Percentiles rank a stretch among this genome's conserved stretches.
phyloP scores from a whole-genome alignment of 2,797 vertebrate species.

The Muscicapa striata region DNA sequence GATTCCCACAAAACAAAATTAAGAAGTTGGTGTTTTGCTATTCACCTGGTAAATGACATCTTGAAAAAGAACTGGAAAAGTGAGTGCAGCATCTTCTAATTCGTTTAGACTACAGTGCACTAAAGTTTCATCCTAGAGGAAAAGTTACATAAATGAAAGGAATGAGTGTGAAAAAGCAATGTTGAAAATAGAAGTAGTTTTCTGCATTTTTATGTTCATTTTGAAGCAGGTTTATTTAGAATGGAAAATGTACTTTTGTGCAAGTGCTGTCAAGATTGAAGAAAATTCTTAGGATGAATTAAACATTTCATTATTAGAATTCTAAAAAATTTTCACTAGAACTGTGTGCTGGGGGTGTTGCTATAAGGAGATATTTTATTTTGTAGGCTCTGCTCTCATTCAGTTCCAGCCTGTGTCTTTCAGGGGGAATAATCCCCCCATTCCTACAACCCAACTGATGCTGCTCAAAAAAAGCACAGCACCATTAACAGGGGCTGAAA shows the following conservation, averaged over 20 bases:
- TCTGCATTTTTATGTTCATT: neutral
- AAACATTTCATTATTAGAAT: neutral
- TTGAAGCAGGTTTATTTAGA: neutral
- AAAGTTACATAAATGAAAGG: neutral
- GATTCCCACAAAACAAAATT: neutral
- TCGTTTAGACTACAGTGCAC: slow-evolving; percentile 99
- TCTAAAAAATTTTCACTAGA: neutral
- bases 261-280: neutral
- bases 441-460: fast-evolving
- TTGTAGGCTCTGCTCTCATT: neutral
- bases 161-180: neutral
- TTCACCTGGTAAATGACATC: slow-evolving; percentile 98
- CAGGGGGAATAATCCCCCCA: neutral
- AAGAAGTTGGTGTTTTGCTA: neutral
- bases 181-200: neutral
- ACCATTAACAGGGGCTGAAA: neutral
- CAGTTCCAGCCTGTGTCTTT: neutral
- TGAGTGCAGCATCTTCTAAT: slow-evolving; percentile 96
- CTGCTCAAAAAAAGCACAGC: neutral
- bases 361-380: neutral
- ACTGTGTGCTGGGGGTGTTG: neutral
- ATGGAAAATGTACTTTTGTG: neutral
- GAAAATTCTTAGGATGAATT: neutral
- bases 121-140: slow-evolving; percentile 91
- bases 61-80: slow-evolving; percentile 98